These are phyloP conservation scores for Pteropus rufus DNA, from an alignment of 2,797 vertebrate species.

Conservation along the genomic window DNA sequence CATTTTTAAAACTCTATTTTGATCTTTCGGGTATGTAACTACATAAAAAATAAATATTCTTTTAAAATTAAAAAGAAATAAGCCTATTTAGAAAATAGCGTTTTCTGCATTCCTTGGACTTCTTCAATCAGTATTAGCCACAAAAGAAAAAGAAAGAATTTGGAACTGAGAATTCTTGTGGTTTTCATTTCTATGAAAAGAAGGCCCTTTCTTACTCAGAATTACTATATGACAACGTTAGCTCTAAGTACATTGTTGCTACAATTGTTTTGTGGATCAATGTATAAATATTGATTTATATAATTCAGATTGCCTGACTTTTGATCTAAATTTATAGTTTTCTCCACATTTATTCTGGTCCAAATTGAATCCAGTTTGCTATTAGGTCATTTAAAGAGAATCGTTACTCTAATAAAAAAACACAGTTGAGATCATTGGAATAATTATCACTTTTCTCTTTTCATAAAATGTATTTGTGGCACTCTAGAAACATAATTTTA, in stretches of 20 bases:
- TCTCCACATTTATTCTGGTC: not conserved
- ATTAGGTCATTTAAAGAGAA: not conserved
- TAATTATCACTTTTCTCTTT: not conserved
- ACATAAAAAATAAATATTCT: not conserved
- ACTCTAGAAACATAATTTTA: not conserved
- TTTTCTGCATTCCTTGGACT: slow-evolving; percentile 37
- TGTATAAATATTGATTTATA: not conserved
- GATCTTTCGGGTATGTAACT: not conserved
- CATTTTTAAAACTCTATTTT: not conserved
- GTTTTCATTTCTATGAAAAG: slow-evolving; percentile 35
- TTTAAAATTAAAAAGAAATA: slow-evolving; percentile 42
- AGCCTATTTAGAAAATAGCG: not conserved
- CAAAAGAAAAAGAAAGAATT: slow-evolving; percentile 40
- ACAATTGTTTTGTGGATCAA: not conserved
- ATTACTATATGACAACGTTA: not conserved
- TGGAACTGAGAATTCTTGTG: not conserved
- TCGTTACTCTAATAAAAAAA: not conserved
- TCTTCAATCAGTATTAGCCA: slow-evolving; percentile 19
- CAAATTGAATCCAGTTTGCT: not conserved
- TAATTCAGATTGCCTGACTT: not conserved
- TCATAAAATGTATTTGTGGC: not conserved
- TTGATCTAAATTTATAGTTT: not conserved
- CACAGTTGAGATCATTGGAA: not conserved
- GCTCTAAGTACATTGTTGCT: not conserved
- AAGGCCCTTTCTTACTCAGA: not conserved